Conservation (phyloP, 2,113 vertebrate species). For the Setophaga kirtlandii region DNA sequence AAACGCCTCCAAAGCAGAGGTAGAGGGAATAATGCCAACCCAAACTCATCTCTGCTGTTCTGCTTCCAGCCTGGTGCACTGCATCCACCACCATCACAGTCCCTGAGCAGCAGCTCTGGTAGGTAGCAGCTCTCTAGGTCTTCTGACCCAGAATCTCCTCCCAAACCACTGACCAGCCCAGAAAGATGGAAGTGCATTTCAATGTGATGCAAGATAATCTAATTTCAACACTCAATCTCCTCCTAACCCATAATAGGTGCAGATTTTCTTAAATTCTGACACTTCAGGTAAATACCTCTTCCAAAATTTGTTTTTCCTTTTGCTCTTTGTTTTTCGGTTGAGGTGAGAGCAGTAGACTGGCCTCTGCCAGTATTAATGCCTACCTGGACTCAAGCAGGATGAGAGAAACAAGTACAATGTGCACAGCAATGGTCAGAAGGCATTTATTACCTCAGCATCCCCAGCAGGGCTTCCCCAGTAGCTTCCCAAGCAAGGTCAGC, state of each 20-base stretch:
- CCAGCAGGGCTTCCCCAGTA: not conserved
- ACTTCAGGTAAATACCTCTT: not conserved
- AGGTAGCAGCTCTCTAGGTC: no score
- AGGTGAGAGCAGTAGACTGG: not conserved
- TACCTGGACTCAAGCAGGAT: not conserved
- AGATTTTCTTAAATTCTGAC: not conserved
- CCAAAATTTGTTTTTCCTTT: not conserved
- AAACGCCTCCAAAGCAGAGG: not conserved
- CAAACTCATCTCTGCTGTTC: not conserved
- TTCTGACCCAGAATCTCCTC: not conserved
- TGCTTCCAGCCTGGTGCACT: not conserved
- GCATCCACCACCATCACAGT: fast-evolving
- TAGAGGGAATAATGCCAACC: not conserved
- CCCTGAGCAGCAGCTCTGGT: not conserved
- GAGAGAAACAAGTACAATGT: not conserved
- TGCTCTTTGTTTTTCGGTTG: not conserved
- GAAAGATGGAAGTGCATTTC: not conserved
- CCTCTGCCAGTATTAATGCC: not conserved
- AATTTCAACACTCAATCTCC: not conserved
- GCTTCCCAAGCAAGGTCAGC: not conserved
- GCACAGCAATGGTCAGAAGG: not conserved
- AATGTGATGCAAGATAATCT: not conserved
- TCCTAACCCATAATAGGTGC: not conserved
- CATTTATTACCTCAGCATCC: not conserved
- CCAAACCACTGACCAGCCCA: fast-evolving